A percentile compares a stretch with the other conserved stretches of the same genome.
These are phyloP conservation scores for Scolopax mira DNA, from an alignment of 2,113 vertebrate genomes.

Conservation along the genomic window DNA sequence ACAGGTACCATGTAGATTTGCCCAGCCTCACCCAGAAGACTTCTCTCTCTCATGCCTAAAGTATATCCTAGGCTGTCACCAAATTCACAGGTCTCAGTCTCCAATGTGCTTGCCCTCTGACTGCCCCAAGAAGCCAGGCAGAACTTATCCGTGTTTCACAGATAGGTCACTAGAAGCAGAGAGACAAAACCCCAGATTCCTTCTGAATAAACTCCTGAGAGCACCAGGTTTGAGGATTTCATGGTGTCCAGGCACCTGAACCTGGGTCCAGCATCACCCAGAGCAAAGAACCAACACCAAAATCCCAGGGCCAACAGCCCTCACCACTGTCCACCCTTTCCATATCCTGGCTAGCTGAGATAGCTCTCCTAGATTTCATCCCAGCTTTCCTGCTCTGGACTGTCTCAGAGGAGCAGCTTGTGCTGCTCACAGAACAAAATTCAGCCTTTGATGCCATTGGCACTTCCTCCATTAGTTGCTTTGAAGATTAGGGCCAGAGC, in stretches of 20 bases:
- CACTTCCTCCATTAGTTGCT: conserved; percentile 29
- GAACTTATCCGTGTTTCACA: background rate
- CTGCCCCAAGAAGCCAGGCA: background rate
- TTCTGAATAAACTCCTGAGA: background rate
- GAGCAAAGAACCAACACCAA: background rate
- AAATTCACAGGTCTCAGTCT: background rate
- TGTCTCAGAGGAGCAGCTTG: background rate
- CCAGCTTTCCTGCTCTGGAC: background rate
- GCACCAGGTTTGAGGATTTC: background rate
- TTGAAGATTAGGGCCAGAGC: conserved; percentile 47
- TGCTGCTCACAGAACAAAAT: conserved; percentile 25
- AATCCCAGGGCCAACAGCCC: background rate
- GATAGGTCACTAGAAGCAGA: background rate
- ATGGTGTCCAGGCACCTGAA: background rate
- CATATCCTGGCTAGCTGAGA: background rate
- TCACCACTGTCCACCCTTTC: background rate
- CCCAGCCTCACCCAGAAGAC: background rate
- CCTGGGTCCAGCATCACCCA: background rate
- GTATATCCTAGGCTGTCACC: background rate
- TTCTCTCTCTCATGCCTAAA: background rate
- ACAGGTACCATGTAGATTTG: background rate
- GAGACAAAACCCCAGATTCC: background rate
- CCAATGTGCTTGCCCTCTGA: background rate
- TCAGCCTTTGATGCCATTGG: conserved; percentile 43
- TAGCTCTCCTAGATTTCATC: background rate